Percentiles rank a stretch among this genome's conserved stretches.
Conservation (phyloP, 2,113 vertebrate species). For the Campylorhamphus procurvoides region DNA sequence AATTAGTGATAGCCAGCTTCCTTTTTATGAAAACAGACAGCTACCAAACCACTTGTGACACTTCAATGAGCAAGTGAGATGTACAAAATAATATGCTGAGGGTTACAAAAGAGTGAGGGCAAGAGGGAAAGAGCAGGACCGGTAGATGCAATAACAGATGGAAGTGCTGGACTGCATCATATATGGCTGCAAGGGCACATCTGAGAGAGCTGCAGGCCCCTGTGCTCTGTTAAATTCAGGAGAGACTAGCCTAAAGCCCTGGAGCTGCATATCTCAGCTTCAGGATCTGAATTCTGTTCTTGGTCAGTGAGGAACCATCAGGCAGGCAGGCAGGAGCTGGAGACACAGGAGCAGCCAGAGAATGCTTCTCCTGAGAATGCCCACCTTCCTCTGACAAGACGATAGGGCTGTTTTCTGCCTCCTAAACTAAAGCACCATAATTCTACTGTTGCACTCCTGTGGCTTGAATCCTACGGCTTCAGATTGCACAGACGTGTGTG, state of each 20-base stretch:
- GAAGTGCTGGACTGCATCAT: not conserved
- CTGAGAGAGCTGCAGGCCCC: not conserved
- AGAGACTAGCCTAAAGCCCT: not conserved
- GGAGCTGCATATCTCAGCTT: not conserved
- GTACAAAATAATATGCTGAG: not conserved
- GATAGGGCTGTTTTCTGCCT: not conserved
- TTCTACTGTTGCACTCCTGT: not conserved
- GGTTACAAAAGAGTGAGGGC: not conserved
- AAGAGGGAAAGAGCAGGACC: not conserved
- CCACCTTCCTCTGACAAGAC: not conserved
- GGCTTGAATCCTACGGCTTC: not conserved
- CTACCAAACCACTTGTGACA: not conserved
- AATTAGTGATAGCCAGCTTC: not conserved
- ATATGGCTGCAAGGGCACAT: not conserved
- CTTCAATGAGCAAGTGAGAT: not conserved
- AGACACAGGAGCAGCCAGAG: not conserved
- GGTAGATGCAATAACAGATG: not conserved
- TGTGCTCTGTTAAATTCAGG: not conserved
- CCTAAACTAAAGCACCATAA: not conserved
- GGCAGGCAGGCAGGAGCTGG: not conserved
- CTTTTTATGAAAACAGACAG: not conserved
- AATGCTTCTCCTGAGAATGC: not conserved
- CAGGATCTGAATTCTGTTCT: not conserved
- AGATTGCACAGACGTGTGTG: not conserved
- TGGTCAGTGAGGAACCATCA: not conserved